Evolutionary conservation across 2,797 vertebrate species (phyloP).

Genomic region (Silurus aristotelis): DNA sequence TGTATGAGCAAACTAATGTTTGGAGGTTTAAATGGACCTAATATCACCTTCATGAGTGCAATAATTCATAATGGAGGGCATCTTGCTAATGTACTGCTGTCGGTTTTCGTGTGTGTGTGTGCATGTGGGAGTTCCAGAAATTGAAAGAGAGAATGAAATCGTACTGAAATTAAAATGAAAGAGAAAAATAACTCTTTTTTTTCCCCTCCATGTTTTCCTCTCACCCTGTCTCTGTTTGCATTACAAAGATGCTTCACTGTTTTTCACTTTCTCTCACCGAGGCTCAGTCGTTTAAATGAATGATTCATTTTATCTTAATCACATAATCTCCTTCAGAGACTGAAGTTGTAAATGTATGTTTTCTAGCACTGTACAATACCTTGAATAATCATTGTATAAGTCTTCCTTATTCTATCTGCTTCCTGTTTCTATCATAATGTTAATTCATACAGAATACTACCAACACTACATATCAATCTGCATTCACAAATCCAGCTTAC

Average conservation of each 20-base stretch:
- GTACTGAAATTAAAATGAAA: slow-evolving; percentile 12
- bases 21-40: slow-evolving; percentile 43
- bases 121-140: not conserved
- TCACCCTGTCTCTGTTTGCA: slow-evolving; percentile 18
- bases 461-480: not conserved
- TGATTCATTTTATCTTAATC: not conserved
- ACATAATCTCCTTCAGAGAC: not conserved
- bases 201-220: not conserved
- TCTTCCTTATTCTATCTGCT: not conserved
- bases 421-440: not conserved
- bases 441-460: not conserved
- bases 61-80: slow-evolving; percentile 66
- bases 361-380: not conserved
- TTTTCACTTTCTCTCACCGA: slow-evolving; percentile 5
- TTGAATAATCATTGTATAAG: not conserved
- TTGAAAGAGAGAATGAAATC: not conserved
- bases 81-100: slow-evolving; percentile 50
- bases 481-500: not conserved
- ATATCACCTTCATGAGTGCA: slow-evolving; percentile 60
- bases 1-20: slow-evolving; percentile 20
- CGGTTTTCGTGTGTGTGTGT: not conserved
- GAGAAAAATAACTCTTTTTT: not conserved
- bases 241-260: not conserved
- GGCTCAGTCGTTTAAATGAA: too few species aligned
- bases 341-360: not conserved